Evolutionary conservation across 2,113 vertebrate species (phyloP), one percentile per base, ranked within the genome.

Genomic region (Psilopogon haemacephalus): DNA sequence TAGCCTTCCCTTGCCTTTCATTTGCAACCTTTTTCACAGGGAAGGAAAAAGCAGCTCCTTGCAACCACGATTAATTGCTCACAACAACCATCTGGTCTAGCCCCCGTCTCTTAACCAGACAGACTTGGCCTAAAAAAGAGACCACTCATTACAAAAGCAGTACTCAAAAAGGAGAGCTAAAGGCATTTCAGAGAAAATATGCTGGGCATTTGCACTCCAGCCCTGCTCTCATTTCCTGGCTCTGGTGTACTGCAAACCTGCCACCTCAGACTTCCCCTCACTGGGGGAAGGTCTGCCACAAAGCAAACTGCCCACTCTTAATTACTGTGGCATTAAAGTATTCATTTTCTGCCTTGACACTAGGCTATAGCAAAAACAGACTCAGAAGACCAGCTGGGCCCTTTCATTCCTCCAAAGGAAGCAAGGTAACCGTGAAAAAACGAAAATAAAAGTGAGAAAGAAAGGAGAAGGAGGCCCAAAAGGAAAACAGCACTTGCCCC

Each of bases 221-320:
- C 44, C 55, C 33, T 37, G 33, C 40, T 95, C 94, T 95, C 84
- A 87, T 86, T 96, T 96, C 91, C 93, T 85, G 89, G 40, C 54
- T 88, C 27, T 1, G 5, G 44, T 33, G 46, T 26, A 82, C 68
- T 37, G 27, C 30, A 84, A 40, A 93, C 64, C 33, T 86, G 37
- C 42, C 69, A 37, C 50, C 70, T 20, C 1, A 77, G 56, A 75
- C 50, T 52, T 91, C 65, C 38, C 64, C 60, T 80, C 63, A 71
- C 46, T 17, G n/a, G 19, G 50, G 60, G 30, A 70, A 80, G 30
- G 28, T 40, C 59, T 59, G 24, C n/a, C 69, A 63, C n/a, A 70
- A 94, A 89, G 62, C 42, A 33, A 89, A 38, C 52, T 50, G 69
- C 24, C 86, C 38, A 87, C 82, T 13, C 8, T 70, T 79, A 37